Conservation (phyloP, 2,888 invertebrate genomes). For the Siphlonurus alternatus region DNA sequence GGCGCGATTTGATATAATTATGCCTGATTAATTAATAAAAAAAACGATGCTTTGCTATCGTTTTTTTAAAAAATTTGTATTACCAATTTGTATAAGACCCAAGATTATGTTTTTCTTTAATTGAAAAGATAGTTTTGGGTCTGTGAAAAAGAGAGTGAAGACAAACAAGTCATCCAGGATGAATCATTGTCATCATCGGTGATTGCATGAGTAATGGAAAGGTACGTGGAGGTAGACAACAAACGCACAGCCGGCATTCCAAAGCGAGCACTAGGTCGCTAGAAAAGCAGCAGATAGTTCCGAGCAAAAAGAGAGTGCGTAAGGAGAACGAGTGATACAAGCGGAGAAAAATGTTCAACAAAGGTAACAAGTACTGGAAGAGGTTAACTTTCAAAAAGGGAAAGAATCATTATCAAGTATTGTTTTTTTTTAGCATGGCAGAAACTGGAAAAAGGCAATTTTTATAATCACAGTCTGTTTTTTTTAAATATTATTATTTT, state of each 20-base stretch:
- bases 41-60: conserved; percentile 8
- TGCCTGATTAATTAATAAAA: conserved; percentile 5
- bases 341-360: neutral
- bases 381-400: conserved; percentile 24
- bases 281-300: neutral
- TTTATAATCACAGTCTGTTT: conserved; percentile 34
- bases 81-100: neutral
- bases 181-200: too few species aligned
- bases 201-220: neutral
- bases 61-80: conserved; percentile 8
- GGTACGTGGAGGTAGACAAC: neutral
- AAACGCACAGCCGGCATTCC: neutral
- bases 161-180: too few species aligned
- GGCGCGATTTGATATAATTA: neutral
- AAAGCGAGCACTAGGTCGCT: neutral
- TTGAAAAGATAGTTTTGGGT: too few species aligned
- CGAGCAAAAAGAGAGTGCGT: conserved; percentile 5
- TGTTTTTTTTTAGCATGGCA: conserved; percentile 8
- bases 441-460: conserved; percentile 30
- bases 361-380: neutral
- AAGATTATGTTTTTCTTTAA: neutral
- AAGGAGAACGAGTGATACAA: too few species aligned
- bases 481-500: conserved; percentile 3
- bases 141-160: too few species aligned
- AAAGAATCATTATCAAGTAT: conserved; percentile 11